These are phyloP conservation scores for Cheilosia vulpina DNA, from an alignment of 2,888 invertebrate genomes.

Conservation along the genomic window DNA sequence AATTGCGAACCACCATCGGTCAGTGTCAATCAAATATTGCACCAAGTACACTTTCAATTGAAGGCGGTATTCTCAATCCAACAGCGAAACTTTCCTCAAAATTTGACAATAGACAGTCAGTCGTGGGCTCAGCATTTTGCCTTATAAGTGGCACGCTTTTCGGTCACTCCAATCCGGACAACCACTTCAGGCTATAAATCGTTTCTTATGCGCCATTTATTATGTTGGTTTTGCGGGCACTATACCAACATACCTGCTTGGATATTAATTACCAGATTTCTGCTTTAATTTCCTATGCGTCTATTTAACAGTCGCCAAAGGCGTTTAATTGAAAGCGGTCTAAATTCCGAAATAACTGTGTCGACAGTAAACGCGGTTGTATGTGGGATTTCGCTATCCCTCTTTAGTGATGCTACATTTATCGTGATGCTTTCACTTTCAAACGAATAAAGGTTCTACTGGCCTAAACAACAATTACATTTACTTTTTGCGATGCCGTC, in stretches of 20 bases:
- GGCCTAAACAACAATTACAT: not conserved
- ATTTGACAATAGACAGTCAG: slow-evolving; percentile 3
- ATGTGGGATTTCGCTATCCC: not conserved
- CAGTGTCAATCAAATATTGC: no score
- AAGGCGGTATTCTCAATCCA: no score
- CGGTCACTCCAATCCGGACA: slow-evolving; percentile 27
- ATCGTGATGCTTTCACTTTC: slow-evolving; percentile 42
- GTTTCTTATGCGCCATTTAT: slow-evolving; percentile 28
- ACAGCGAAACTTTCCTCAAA: not conserved
- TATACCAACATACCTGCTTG: not conserved
- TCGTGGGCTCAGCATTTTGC: slow-evolving; percentile 27
- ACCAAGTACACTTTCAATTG: no score
- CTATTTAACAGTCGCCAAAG: slow-evolving; percentile 7
- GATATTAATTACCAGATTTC: slow-evolving; percentile 46
- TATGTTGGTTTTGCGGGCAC: slow-evolving; percentile 20
- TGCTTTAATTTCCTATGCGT: slow-evolving; percentile 34
- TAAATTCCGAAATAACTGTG: slow-evolving; percentile 10
- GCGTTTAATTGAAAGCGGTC: slow-evolving; percentile 38
- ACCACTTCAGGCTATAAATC: slow-evolving; percentile 32
- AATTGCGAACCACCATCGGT: no score
- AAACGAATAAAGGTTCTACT: slow-evolving; percentile 20
- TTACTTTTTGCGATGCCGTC: not conserved
- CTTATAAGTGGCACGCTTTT: slow-evolving; percentile 43
- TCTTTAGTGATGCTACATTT: not conserved
- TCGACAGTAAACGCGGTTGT: slow-evolving; percentile 6